phyloP scores from a whole-genome alignment of 2,113 vertebrate genomes.

The Garra rufa region DNA sequence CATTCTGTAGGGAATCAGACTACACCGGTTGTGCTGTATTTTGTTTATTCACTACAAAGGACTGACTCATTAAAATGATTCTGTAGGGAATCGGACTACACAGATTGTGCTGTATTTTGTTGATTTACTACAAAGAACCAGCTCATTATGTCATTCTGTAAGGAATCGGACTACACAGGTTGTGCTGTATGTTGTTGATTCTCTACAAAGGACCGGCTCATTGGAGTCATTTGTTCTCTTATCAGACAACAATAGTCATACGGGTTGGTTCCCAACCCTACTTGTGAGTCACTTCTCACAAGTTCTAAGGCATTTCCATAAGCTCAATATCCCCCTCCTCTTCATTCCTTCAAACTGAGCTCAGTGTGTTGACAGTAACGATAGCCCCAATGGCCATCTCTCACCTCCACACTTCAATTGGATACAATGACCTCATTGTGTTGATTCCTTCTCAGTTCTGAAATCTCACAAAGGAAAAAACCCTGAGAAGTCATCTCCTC shows the following conservation, averaged over 20 bases:
- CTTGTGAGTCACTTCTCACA: slow-evolving; percentile 6
- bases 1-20: no score
- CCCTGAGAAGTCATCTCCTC: neutral
- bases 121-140: no score
- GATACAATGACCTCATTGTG: slow-evolving; percentile 31
- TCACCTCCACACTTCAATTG: slow-evolving; percentile 31
- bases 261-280: neutral
- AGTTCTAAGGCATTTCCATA: slow-evolving; percentile 15
- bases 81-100: no score
- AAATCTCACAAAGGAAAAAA: slow-evolving; percentile 26
- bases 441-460: neutral
- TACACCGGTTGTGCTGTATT: no score
- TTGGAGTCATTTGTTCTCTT: neutral
- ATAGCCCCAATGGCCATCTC: slow-evolving; percentile 30
- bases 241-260: neutral
- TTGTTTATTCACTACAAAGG: no score
- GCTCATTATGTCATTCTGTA: no score
- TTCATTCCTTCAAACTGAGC: slow-evolving; percentile 9
- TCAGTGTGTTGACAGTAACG: slow-evolving; percentile 21
- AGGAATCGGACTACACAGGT: no score
- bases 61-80: no score
- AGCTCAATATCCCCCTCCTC: slow-evolving; percentile 16
- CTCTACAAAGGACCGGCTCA: no score
- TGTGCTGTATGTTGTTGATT: no score
- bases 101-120: no score